A percentile compares a stretch with the other conserved stretches of the same genome.
phyloP scores from a whole-genome alignment of 2,797 vertebrate species.

The Chaetodon trifasciatus region DNA sequence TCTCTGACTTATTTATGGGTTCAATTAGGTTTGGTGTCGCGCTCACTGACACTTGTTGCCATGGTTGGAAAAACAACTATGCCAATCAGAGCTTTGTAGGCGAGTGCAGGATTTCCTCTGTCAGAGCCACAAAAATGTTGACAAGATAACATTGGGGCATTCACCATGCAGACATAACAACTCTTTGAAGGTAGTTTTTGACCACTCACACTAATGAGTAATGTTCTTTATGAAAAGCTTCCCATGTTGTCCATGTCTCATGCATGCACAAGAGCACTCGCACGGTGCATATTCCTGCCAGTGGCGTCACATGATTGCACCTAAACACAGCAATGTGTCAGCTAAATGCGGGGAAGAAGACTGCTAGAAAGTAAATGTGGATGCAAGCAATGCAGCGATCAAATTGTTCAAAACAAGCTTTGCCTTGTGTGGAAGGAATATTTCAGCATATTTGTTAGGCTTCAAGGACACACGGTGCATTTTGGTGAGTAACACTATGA shows the following conservation, averaged over 20 bases:
- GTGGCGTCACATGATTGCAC: not conserved
- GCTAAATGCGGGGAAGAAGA: not conserved
- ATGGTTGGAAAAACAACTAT: not conserved
- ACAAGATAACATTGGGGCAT: not conserved
- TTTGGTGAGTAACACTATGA: not conserved
- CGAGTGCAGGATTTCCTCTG: not conserved
- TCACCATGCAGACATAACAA: not conserved
- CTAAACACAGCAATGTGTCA: not conserved
- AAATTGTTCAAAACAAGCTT: not conserved
- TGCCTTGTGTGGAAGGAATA: not conserved
- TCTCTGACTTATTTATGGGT: not conserved
- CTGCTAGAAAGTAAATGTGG: not conserved
- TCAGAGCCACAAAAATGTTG: not conserved
- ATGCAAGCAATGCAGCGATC: not conserved
- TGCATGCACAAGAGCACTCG: not conserved
- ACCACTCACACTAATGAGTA: not conserved
- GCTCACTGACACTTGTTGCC: not conserved
- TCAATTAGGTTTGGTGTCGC: too few relatives aligned
- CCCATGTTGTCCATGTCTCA: not conserved
- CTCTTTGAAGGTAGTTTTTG: not conserved
- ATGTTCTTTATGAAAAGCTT: not conserved
- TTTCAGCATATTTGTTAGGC: not conserved
- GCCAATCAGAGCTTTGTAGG: too few relatives aligned
- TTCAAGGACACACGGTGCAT: not conserved
- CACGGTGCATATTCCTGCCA: not conserved